These are phyloP conservation scores for Julus scanicus DNA, from an alignment of 2,888 invertebrate genomes.

Conservation along the genomic window DNA sequence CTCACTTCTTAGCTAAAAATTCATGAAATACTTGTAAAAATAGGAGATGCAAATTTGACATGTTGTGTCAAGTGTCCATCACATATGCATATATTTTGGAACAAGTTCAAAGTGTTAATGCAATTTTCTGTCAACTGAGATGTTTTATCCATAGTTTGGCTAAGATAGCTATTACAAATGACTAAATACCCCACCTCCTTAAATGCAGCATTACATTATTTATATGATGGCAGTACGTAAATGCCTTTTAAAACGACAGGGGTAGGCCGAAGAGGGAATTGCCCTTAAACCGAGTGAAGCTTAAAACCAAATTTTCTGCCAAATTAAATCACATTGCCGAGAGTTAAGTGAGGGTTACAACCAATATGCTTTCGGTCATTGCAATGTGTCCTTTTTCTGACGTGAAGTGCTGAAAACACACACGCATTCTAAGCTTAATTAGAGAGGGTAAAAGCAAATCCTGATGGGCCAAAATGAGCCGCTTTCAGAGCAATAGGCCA, in stretches of 20 bases:
- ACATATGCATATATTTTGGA: too few species aligned
- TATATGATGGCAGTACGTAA: background rate
- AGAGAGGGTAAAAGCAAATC: constrained; percentile 24
- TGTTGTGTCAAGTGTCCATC: too few species aligned
- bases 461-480: constrained; percentile 21
- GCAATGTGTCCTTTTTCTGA: constrained; percentile 25
- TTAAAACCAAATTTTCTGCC: constrained; percentile 43
- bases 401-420: background rate
- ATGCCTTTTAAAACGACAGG: background rate
- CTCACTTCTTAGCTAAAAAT: too few species aligned
- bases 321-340: background rate
- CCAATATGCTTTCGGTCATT: constrained; percentile 43
- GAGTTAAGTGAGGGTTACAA: constrained; percentile 21
- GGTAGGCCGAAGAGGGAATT: background rate
- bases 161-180: background rate
- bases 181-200: background rate
- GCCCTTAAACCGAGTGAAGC: constrained; percentile 13
- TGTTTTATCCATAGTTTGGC: too few species aligned
- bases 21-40: too few species aligned
- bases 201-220: background rate
- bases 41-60: too few species aligned
- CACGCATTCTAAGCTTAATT: constrained; percentile 34
- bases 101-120: too few species aligned
- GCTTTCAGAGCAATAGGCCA: constrained; percentile 12
- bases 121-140: too few species aligned